Percentiles rank a stretch among this genome's conserved stretches.
These are phyloP conservation scores for Coreius guichenoti DNA, from an alignment of 2,797 vertebrate species.

Conservation along the genomic window DNA sequence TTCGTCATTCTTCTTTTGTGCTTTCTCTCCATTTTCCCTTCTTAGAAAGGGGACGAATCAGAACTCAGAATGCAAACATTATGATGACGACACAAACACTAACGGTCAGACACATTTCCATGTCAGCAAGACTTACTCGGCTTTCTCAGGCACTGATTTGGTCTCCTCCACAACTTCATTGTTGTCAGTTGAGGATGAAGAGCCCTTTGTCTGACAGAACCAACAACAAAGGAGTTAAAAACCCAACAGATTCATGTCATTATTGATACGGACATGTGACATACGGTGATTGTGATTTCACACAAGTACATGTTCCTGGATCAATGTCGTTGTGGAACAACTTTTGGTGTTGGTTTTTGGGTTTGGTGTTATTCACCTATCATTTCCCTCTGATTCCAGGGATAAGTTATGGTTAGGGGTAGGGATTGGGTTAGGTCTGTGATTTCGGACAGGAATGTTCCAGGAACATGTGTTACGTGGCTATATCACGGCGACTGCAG, in stretches of 20 bases:
- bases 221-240: neutral
- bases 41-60: slow-evolving; percentile 68
- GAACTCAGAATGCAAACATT: neutral
- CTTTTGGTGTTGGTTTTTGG: no score
- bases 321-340: neutral
- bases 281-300: neutral
- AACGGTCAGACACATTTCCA: neutral
- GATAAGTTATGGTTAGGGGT: neutral
- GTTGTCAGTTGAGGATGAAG: slow-evolving; percentile 78
- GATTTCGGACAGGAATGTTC: neutral
- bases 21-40: slow-evolving; percentile 83
- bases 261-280: neutral
- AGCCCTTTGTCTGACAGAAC: slow-evolving; percentile 77
- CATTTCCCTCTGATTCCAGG: no score
- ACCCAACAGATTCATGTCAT: neutral
- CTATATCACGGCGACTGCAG: no score
- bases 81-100: neutral
- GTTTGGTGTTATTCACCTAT: no score
- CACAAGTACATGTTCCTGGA: neutral
- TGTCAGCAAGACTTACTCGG: slow-evolving; percentile 81
- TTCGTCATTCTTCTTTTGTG: slow-evolving; percentile 77
- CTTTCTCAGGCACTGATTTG: slow-evolving; percentile 83
- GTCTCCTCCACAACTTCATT: slow-evolving; percentile 80
- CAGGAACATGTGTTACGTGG: no score
- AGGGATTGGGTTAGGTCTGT: neutral